Evolutionary conservation across 2,113 vertebrate species (phyloP), one percentile per base, ranked within the genome.

Genomic region (Rynchops niger): DNA sequence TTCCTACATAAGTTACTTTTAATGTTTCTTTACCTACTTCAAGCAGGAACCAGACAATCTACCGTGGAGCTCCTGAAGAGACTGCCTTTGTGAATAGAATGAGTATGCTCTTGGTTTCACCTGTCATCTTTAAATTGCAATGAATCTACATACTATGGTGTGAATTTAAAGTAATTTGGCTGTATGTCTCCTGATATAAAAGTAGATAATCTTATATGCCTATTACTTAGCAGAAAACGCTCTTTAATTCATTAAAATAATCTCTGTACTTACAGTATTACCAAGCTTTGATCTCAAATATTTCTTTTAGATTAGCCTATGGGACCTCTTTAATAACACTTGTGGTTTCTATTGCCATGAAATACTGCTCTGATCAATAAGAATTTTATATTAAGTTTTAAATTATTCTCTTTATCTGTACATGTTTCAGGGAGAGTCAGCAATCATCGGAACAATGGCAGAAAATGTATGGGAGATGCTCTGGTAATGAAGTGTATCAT

Each of bases 381-480:
- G 36, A 83, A 63, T 76, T 84, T 81, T 86, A 77, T 61, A 78
- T 30, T n/a, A 52, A 40, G 20, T 67, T 85, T 86, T 71, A 84
- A 93, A 80, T 74, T 34, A 56, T 65, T 93, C 53, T 92, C 34
- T 93, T 12, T 90, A 40, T 86, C 71, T 88, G 12, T 90, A 49
- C 94, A 14, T 93, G 47, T 97, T 98, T 94, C 98, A 99, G 99
- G 94, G 99, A 99, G 96, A 99, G 99, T 55, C 99, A 99, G 53
- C 99, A 99, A 91, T 99, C 99, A 5, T 98, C 99, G 2, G 99
- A 99, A 96, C 99, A 99, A 62, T 99, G 99, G 99, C 99, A 99
- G 98, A 99, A 99, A 97, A 99, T 98, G 97, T 99, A 99, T 20
- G 99, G 99, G 47, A 98, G 99, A 87, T 99, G 99, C 97, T 99